A percentile compares a stretch with the other conserved stretches of the same genome.
Conservation (phyloP, 2,113 vertebrate species). For the Falcunculus frontatus region DNA sequence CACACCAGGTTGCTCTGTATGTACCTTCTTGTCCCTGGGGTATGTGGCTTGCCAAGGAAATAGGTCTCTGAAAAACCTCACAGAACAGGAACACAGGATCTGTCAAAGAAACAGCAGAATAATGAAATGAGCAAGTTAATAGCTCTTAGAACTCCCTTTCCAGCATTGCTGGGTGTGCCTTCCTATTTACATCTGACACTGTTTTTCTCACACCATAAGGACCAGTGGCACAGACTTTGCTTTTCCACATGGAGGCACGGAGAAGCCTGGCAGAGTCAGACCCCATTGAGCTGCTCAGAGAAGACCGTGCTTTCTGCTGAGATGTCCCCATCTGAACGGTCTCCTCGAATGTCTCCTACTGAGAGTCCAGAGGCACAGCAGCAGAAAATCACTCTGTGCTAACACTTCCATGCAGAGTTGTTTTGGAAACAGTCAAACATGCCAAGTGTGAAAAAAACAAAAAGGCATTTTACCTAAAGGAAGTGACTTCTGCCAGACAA, state of each 20-base stretch:
- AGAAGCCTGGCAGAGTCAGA: neutral
- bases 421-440: neutral
- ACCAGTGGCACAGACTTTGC: neutral
- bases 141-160: neutral
- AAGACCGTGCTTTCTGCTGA: rapidly evolving
- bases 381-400: neutral
- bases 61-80: neutral
- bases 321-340: neutral
- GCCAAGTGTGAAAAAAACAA: neutral
- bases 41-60: neutral
- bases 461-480: constrained; percentile 45
- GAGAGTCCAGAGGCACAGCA: neutral
- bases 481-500: constrained; percentile 5
- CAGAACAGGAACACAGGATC: neutral
- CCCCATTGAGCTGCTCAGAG: neutral
- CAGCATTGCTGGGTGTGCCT: constrained; percentile 11
- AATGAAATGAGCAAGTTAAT: neutral
- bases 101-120: neutral
- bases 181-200: neutral
- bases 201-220: neutral
- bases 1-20: neutral
- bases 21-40: neutral
- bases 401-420: neutral
- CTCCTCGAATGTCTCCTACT: neutral
- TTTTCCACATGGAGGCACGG: rapidly evolving